phyloP scores from a whole-genome alignment of 2,888 invertebrate genomes.

The Thymelicus lineola region DNA sequence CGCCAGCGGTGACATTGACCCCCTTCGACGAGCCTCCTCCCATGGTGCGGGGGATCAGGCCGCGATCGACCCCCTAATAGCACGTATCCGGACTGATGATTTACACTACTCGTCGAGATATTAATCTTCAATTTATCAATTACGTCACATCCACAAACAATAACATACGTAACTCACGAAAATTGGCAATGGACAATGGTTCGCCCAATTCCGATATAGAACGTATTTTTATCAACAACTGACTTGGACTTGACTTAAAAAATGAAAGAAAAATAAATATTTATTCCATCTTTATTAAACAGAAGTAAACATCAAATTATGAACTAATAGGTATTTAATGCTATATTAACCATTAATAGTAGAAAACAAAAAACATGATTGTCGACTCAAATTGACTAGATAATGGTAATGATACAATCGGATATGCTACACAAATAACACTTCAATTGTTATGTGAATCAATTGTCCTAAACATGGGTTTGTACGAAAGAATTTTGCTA shows the following conservation, averaged over 20 bases:
- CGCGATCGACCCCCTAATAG: conserved; percentile 34
- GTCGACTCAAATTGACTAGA: not conserved
- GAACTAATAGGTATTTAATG: not conserved
- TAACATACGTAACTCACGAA: not conserved
- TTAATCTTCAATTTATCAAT: conserved; percentile 13
- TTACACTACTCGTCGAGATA: conserved; percentile 6
- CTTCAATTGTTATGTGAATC: not conserved
- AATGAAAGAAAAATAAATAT: not conserved
- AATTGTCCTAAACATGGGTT: not conserved
- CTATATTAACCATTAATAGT: not conserved
- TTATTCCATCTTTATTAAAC: not conserved
- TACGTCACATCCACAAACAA: conserved; percentile 14
- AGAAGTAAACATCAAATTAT: not conserved
- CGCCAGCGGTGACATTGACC: conserved; percentile 70
- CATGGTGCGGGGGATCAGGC: conserved; percentile 27
- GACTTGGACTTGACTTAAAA: not conserved
- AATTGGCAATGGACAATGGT: not conserved
- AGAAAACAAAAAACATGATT: not conserved
- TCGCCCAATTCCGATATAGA: not conserved
- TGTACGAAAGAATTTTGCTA: too few relatives aligned
- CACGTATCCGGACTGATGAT: conserved; percentile 23
- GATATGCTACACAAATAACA: not conserved
- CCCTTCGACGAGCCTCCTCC: conserved; percentile 39
- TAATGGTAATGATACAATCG: not conserved
- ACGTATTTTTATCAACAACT: too few relatives aligned